Base-by-base conservation (phyloP, 2,113 vertebrate species). In the Sebastes schlegelii region DNA sequence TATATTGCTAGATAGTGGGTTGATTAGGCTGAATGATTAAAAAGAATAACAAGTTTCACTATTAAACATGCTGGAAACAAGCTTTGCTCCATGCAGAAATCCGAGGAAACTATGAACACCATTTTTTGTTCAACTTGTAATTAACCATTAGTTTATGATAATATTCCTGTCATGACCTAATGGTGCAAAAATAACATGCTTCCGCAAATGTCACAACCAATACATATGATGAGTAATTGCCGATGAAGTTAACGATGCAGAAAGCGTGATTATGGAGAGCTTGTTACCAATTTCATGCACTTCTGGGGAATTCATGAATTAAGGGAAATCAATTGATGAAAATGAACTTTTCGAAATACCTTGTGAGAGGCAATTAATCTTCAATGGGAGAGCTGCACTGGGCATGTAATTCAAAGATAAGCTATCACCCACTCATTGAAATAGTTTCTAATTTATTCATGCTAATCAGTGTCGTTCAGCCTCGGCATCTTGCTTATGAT, bases 351-450 rank as follows among this genome's bases (percentile, higher is more conserved):
- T 91, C 40, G 7, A 86, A 92, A 92, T 86, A 92, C 86, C 90
- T 92, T 84, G 72, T 83, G 88, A 88, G 85, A 90, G 86, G 89
- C 82, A 88, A 93, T 94, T 91, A 92, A 91, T 94, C 92, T 91
- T 88, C 79, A 92, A 85, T 85, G 80, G 87, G 83, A 86, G 83
- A 77, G 84, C 86, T 80, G 87, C 87, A 81, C 81, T 84, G 88
- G 87, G 83, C 88, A 91, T 95, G 88, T 85, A 91, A 91, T 93
- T 88, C 89, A 91, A 88, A 94, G 93, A 93, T 93, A 95, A 92
- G 87, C 80, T 92, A 91, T 91, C 86, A 87, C 69, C 77, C 88
- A 80, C 81, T 90, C 83, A 89, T 89, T 89, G 84, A 87, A 88
- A 91, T 77, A 57, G 72, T 80, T 78, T 84, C 88, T 92, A 90